Conservation (phyloP, 1,140 invertebrate species). For the Apis laboriosa region DNA sequence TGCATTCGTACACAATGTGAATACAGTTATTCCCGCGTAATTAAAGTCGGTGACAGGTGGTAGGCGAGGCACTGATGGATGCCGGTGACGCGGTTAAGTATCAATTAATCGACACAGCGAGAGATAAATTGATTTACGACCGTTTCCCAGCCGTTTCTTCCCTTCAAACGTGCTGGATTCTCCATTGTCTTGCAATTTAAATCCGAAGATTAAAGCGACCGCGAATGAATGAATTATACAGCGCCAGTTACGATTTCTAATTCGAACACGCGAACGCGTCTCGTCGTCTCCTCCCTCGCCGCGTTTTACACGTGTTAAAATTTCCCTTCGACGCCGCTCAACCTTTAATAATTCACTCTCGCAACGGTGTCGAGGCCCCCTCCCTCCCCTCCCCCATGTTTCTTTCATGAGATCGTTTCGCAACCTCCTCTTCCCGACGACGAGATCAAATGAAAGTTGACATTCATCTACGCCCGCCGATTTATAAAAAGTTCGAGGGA, state of each 20-base stretch:
- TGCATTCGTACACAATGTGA: neutral
- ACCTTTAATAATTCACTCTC: no score
- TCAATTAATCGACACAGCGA: constrained; percentile 41
- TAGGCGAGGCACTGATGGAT: constrained; percentile 40
- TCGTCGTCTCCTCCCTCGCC: neutral
- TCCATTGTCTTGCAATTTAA: constrained; percentile 40
- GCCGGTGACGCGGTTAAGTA: constrained; percentile 34
- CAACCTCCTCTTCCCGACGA: no score
- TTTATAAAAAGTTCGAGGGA: no score
- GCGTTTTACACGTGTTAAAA: no score
- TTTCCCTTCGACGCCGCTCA: no score
- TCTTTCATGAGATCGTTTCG: no score
- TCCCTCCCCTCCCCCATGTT: no score
- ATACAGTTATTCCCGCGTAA: constrained; percentile 12
- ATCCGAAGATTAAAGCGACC: constrained; percentile 34
- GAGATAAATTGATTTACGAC: constrained; percentile 46
- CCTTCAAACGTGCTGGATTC: neutral
- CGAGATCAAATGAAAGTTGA: no score
- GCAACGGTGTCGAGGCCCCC: no score
- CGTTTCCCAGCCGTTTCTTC: constrained; percentile 9
- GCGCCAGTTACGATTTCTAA: constrained; percentile 23
- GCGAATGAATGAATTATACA: constrained; percentile 21
- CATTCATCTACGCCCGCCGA: no score
- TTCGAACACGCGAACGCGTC: neutral
- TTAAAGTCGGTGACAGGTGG: constrained; percentile 47